Percentiles rank a stretch among this genome's conserved stretches.
Evolutionary conservation across 2,797 vertebrate species (phyloP).

Genomic region (Vultur gryphus): DNA sequence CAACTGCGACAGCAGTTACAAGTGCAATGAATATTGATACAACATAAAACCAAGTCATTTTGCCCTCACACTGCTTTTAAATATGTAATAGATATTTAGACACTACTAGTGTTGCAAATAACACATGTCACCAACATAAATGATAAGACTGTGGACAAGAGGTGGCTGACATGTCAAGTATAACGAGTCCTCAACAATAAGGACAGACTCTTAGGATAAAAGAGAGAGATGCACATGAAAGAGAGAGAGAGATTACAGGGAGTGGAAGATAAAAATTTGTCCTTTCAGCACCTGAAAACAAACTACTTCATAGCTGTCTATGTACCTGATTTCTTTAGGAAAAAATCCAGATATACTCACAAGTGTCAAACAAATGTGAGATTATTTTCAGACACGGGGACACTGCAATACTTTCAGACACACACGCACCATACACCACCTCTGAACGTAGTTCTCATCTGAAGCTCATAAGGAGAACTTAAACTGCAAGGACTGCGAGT

Average conservation of each 20-base stretch:
- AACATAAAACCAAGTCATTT: background rate
- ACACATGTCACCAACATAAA: background rate
- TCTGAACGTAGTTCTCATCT: background rate
- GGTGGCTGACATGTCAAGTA: background rate
- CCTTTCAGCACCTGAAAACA: background rate
- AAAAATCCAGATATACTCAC: background rate
- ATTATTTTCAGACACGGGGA: background rate
- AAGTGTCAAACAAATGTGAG: background rate
- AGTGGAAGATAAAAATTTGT: background rate
- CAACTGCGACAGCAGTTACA: background rate
- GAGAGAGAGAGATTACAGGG: background rate
- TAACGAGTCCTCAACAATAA: background rate
- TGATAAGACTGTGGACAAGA: background rate
- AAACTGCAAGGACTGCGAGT: background rate
- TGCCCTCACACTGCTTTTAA: background rate
- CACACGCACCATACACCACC: background rate
- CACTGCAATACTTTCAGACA: background rate
- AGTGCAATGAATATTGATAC: constrained; percentile 15
- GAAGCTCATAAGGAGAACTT: background rate
- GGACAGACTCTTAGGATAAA: background rate
- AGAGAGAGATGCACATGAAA: background rate
- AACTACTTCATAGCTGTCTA: background rate
- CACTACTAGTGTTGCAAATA: background rate
- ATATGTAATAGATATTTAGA: background rate
- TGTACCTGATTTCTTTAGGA: background rate